Percentiles rank a stretch among this genome's conserved stretches.
These are phyloP conservation scores for Spodoptera exigua DNA, from an alignment of 2,888 invertebrate species.

Conservation along the genomic window DNA sequence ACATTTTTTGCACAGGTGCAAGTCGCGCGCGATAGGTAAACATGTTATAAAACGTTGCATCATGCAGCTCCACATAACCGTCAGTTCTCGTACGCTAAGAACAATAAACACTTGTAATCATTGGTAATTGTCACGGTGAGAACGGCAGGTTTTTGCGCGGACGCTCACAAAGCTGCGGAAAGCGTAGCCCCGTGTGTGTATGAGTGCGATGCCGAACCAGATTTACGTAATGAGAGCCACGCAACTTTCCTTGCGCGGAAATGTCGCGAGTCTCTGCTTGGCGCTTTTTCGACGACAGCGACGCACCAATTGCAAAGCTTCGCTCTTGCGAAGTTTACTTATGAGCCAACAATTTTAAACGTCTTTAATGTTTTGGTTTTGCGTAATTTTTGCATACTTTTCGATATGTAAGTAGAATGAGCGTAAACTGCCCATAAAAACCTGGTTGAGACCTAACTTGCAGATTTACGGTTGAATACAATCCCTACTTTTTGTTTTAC, in stretches of 20 bases:
- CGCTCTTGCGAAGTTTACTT: constrained; percentile 20
- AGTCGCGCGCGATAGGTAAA: constrained; percentile 56
- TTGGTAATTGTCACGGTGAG: constrained; percentile 78
- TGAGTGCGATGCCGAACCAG: constrained; percentile 69
- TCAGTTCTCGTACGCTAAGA: constrained; percentile 70
- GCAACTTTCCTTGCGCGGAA: constrained; percentile 76
- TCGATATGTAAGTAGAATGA: not conserved
- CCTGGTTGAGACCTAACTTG: too few relatives aligned
- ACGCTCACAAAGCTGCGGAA: constrained; percentile 73
- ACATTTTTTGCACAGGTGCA: constrained; percentile 58
- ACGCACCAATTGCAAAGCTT: constrained; percentile 18
- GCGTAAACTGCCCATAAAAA: too few relatives aligned
- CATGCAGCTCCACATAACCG: constrained; percentile 72
- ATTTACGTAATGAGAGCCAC: constrained; percentile 77
- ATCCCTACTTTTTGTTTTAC: too few relatives aligned
- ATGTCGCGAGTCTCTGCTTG: constrained; percentile 47
- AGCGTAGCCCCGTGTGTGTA: constrained; percentile 61
- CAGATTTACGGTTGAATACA: too few relatives aligned
- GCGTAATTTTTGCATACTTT: constrained; percentile 3
- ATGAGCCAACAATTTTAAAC: constrained; percentile 13
- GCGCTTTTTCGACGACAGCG: constrained; percentile 42
- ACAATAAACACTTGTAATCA: constrained; percentile 82
- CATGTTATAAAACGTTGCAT: constrained; percentile 68
- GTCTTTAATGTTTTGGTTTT: constrained; percentile 1
- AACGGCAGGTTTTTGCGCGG: constrained; percentile 77